Conservation (phyloP, 2,113 vertebrate species). For the Rhinoptilus africanus region DNA sequence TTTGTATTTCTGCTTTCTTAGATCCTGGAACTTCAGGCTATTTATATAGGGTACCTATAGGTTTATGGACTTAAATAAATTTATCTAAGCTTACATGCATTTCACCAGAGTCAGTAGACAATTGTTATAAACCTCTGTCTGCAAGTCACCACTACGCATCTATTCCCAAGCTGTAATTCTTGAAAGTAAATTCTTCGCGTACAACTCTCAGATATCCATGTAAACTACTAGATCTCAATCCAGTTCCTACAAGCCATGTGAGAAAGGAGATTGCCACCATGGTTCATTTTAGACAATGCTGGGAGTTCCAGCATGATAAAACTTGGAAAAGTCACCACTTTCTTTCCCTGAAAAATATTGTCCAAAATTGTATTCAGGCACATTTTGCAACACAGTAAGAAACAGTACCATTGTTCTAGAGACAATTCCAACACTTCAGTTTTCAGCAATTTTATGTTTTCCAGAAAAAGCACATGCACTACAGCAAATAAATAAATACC, state of each 20-base stretch:
- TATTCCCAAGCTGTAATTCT: background rate
- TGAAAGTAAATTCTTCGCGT: background rate
- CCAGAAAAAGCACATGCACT: background rate
- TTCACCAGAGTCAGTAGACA: background rate
- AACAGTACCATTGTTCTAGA: background rate
- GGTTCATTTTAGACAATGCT: background rate
- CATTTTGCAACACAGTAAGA: constrained; percentile 13
- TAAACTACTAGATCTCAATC: background rate
- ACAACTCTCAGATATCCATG: background rate
- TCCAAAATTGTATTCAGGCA: background rate
- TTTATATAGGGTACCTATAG: background rate
- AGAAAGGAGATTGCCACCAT: background rate
- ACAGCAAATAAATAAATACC: background rate
- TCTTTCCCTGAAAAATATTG: background rate
- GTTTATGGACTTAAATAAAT: background rate
- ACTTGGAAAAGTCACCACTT: background rate
- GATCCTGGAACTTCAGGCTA: background rate
- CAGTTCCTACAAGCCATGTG: background rate
- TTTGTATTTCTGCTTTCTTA: background rate
- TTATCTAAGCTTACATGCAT: background rate
- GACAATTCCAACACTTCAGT: background rate
- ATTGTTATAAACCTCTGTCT: background rate
- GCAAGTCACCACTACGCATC: background rate
- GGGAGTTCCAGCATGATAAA: background rate
- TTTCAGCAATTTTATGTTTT: constrained; percentile 7